Evolutionary conservation across 2,113 vertebrate genomes (phyloP).

Genomic region (Ahaetulla prasina): DNA sequence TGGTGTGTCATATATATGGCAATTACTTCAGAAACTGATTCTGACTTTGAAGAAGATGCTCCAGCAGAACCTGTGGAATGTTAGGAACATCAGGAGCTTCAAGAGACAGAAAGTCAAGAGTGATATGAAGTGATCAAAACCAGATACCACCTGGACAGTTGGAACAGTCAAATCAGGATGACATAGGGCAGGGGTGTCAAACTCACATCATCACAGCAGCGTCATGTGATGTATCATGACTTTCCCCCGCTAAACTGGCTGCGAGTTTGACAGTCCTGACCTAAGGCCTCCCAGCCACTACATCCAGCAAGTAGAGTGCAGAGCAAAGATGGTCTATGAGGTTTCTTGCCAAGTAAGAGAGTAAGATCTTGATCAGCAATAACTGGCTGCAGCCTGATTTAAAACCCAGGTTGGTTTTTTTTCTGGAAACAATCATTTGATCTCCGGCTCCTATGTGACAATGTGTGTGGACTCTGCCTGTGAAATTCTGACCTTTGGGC

Average conservation of each 20-base stretch:
- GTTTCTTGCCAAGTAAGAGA: not conserved
- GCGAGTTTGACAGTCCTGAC: not conserved
- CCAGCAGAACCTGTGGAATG: not conserved
- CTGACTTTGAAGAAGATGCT: not conserved
- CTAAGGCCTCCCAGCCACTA: not conserved
- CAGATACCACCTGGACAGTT: not conserved
- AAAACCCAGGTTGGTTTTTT: not conserved
- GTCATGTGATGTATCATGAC: too few species aligned
- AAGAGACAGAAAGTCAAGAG: not conserved
- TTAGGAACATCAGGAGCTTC: too few species aligned
- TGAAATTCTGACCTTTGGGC: not conserved
- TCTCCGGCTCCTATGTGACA: not conserved
- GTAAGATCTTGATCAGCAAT: not conserved
- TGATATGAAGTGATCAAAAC: not conserved
- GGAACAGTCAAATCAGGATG: not conserved
- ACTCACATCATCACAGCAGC: too few species aligned
- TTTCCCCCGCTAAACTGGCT: too few species aligned
- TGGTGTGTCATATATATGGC: not conserved
- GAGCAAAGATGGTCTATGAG: not conserved
- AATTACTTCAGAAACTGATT: not conserved
- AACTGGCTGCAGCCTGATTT: not conserved
- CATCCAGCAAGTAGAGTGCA: not conserved
- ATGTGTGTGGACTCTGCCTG: not conserved
- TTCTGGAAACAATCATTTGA: not conserved
- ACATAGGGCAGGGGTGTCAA: not conserved